Base-by-base conservation (phyloP, 2,797 vertebrate species). In the Lophius americanus region DNA sequence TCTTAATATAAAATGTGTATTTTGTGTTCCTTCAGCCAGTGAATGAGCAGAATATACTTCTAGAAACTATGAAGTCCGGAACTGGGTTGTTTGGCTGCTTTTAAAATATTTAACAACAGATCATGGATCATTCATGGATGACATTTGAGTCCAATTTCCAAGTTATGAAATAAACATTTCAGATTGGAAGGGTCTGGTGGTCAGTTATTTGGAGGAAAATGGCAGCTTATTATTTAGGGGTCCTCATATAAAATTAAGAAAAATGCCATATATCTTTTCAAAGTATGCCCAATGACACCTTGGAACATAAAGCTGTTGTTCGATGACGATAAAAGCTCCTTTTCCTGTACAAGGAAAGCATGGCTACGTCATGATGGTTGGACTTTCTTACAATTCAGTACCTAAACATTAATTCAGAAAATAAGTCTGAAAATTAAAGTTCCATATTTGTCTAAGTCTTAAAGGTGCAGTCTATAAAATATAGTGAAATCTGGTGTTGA, bases 141-240 rank as follows among this genome's bases (percentile, higher is more conserved):
- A 44, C 67, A 60, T 75, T 81, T 73, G 12, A 53, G 43, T 32
- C 55, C 67, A 68, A 78, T 72, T 78, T 77, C 37, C 51, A 49
- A 74, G 50, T 71, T 33, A 52, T 73, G 54, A 63, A 42, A 46
- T 54, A 64, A 63, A 57, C 11, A 64, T 59, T 58, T 68, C 4
- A 3, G 41, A 68, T 55, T 46, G 64, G 57, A 76, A 69, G 59
- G 57, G 12, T 9, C 36, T 48, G 46, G 51, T 51, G 59, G 23
- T 23, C 64, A 63, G 51, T 74, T 53, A 42, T 58, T 54, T 71
- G 33, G 41, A 56, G 32, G 51, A 59, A 50, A 80, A 36, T 23
- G 23, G 23, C 71, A 58, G 67, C 59, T 62, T 12, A 4, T 35
- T 47, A 68, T 59, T 53, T 58, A 49, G 36, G 66, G 59, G 52